Percentiles rank a stretch among this genome's conserved stretches.
Conservation (phyloP, 2,113 vertebrate genomes). For the Morone saxatilis region DNA sequence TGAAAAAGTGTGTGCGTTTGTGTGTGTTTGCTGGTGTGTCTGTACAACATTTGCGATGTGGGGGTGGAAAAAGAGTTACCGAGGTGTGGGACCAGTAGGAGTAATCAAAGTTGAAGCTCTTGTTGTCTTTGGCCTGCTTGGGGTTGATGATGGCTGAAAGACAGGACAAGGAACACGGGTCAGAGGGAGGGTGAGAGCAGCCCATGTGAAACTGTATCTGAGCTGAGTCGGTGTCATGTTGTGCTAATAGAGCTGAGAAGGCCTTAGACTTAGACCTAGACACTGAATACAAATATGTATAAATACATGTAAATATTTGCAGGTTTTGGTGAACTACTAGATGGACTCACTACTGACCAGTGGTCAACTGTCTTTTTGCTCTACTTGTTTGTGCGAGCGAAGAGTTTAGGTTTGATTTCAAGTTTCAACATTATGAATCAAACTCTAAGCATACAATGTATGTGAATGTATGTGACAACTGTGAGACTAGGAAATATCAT, state of each 20-base stretch:
- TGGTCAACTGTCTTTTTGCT: too few relatives aligned
- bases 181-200: slow-evolving; percentile 44
- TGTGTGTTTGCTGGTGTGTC: not conserved
- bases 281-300: too few relatives aligned
- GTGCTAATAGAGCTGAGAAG: slow-evolving; percentile 26
- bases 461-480: not conserved
- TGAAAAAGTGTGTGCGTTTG: slow-evolving; percentile 8
- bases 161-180: slow-evolving; percentile 69
- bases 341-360: not conserved
- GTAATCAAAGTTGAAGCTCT: slow-evolving; percentile 99
- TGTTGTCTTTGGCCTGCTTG: slow-evolving; percentile 97
- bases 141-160: slow-evolving; percentile 95
- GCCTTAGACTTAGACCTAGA: not conserved
- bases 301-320: too few relatives aligned
- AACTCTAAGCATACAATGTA: not conserved
- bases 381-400: not conserved
- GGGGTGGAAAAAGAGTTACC: slow-evolving; percentile 81
- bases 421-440: not conserved
- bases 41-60: not conserved
- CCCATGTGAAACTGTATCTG: slow-evolving; percentile 54
- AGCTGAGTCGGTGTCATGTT: slow-evolving; percentile 22
- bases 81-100: slow-evolving; percentile 99
- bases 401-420: not conserved
- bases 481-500: not conserved
- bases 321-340: not conserved